Evolutionary conservation across 2,113 vertebrate genomes (phyloP).

Genomic region (Toxotes chatareus): DNA sequence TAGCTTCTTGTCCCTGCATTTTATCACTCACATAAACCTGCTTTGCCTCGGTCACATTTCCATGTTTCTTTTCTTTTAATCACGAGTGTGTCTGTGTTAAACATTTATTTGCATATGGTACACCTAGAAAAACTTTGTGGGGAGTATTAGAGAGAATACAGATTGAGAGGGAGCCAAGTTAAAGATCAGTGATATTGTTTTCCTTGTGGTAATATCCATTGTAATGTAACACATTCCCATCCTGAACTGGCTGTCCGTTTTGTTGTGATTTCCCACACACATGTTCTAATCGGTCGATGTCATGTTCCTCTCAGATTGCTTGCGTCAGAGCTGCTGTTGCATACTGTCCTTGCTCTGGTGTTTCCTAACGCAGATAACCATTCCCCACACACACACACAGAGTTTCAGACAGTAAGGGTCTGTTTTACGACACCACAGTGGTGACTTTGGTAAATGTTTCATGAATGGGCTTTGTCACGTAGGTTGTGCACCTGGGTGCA

Average conservation of each 20-base stretch:
- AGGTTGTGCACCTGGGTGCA: slow-evolving; percentile 47
- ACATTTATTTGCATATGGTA: background rate
- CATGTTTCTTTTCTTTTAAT: background rate
- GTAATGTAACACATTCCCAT: background rate
- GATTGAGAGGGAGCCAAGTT: background rate
- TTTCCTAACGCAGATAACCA: slow-evolving; percentile 74
- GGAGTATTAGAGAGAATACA: background rate
- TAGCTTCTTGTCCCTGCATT: slow-evolving; percentile 20
- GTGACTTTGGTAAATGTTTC: slow-evolving; percentile 80
- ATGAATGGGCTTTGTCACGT: slow-evolving; percentile 73
- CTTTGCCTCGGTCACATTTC: background rate
- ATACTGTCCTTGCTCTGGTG: slow-evolving; percentile 69
- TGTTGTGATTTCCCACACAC: slow-evolving; percentile 66
- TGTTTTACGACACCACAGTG: slow-evolving; percentile 65
- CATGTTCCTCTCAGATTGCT: slow-evolving; percentile 49
- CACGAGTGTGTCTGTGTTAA: background rate
- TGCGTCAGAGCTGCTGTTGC: slow-evolving; percentile 72
- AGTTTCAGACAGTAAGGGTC: slow-evolving; percentile 41
- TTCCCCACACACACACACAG: slow-evolving; percentile 37
- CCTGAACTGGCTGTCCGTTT: slow-evolving; percentile 28
- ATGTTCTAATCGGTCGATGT: slow-evolving; percentile 41
- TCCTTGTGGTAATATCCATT: background rate
- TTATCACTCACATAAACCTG: slow-evolving; percentile 20
- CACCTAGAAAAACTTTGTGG: background rate
- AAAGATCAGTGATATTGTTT: background rate